These are phyloP conservation scores for Cephalotes varians DNA, from an alignment of 2,888 invertebrate genomes.

Conservation along the genomic window DNA sequence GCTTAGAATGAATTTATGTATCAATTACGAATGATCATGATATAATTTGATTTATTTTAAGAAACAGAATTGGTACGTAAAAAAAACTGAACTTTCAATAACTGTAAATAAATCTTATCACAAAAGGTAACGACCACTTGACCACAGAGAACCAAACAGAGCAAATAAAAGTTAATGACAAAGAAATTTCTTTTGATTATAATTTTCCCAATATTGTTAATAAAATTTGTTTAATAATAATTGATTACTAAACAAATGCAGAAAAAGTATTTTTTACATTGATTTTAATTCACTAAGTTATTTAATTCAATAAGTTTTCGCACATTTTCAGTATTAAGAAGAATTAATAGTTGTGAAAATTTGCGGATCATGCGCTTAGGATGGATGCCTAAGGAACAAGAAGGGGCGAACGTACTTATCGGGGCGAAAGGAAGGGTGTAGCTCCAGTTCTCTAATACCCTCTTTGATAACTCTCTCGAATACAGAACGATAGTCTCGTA, in stretches of 20 bases:
- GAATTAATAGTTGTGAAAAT: conserved; percentile 12
- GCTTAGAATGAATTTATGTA: too few relatives aligned
- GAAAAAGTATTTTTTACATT: not conserved
- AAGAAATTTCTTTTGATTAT: too few relatives aligned
- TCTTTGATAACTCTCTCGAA: conserved; percentile 66
- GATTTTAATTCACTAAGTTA: not conserved
- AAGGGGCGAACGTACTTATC: conserved; percentile 29
- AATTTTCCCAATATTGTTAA: too few relatives aligned
- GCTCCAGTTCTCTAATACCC: conserved; percentile 61
- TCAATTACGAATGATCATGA: too few relatives aligned
- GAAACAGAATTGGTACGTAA: too few relatives aligned
- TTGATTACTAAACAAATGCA: not conserved
- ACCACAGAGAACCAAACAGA: too few relatives aligned
- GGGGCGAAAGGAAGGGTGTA: conserved; percentile 42
- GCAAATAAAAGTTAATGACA: too few relatives aligned
- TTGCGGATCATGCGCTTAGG: conserved; percentile 11
- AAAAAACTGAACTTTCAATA: too few relatives aligned
- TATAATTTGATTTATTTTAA: too few relatives aligned
- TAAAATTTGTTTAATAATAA: not conserved
- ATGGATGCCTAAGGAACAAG: conserved; percentile 44
- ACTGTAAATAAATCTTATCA: too few relatives aligned
- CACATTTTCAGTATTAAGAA: not conserved
- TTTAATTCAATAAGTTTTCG: not conserved
- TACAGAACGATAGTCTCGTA: conserved; percentile 71
- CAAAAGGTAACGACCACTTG: too few relatives aligned